Conservation (phyloP, 2,797 vertebrate genomes). For the Micropoecilia bifurca region DNA sequence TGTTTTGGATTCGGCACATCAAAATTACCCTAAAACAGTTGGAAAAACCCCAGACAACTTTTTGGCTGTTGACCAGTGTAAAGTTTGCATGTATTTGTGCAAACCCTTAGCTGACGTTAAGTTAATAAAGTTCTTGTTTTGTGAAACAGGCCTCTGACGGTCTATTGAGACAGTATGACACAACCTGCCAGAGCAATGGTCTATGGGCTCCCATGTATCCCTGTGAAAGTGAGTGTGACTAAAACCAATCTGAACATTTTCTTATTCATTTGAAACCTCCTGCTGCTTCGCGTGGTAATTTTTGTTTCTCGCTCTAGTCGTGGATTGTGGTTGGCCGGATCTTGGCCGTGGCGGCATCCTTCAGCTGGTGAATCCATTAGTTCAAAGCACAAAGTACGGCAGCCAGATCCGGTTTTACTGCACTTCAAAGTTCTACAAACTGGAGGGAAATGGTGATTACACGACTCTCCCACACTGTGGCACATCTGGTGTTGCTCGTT, state of each 20-base stretch:
- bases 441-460: slow-evolving; percentile 71
- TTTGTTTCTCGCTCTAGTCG: slow-evolving; percentile 68
- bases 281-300: not conserved
- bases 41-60: too few relatives aligned
- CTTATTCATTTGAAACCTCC: not conserved
- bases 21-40: too few relatives aligned
- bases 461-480: not conserved
- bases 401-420: slow-evolving; percentile 80
- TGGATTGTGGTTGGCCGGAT: slow-evolving; percentile 84
- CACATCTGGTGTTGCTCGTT: not conserved
- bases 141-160: not conserved
- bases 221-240: slow-evolving; percentile 74
- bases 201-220: slow-evolving; percentile 62
- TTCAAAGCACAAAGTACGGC: slow-evolving; percentile 68
- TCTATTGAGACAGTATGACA: slow-evolving; percentile 32
- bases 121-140: slow-evolving; percentile 14
- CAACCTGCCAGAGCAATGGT: slow-evolving; percentile 72
- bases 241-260: not conserved
- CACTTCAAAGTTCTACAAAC: slow-evolving; percentile 80
- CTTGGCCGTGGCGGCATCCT: slow-evolving; percentile 62
- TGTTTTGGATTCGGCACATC: too few relatives aligned
- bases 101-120: not conserved
- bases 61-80: too few relatives aligned
- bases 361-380: slow-evolving; percentile 27
- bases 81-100: not conserved